These are phyloP conservation scores for Psilopsiagon aurifrons DNA, from an alignment of 2,113 vertebrate species.

Conservation along the genomic window DNA sequence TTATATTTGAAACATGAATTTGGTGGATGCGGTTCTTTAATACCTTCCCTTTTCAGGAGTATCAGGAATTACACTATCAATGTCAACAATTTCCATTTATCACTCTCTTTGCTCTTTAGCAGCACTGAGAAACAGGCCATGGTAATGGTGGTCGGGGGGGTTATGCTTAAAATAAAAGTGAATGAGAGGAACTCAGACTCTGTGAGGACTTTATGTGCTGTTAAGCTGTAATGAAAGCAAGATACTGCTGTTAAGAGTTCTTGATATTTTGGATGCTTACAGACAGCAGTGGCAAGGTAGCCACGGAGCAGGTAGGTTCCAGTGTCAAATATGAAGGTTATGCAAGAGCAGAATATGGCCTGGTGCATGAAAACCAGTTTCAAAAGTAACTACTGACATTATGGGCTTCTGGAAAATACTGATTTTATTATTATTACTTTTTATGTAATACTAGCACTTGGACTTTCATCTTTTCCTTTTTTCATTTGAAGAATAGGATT, in stretches of 20 bases:
- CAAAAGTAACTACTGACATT: neutral
- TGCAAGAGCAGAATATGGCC: neutral
- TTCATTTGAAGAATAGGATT: neutral
- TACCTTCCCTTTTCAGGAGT: neutral
- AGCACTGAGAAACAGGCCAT: neutral
- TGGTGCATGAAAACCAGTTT: neutral
- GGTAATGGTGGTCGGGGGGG: neutral
- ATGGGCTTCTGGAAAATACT: neutral
- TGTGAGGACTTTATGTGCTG: neutral
- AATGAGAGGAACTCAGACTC: neutral
- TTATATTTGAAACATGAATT: neutral
- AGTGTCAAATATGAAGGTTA: neutral
- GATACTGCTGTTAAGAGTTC: neutral
- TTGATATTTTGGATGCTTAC: neutral
- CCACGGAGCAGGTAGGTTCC: neutral
- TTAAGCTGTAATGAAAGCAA: neutral
- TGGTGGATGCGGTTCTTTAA: neutral
- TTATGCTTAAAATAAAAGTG: neutral
- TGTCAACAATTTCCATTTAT: neutral
- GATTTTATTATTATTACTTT: neutral
- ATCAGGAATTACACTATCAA: neutral
- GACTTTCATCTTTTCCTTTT: neutral
- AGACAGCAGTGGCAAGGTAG: neutral
- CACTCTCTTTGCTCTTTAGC: neutral
- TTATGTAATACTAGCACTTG: neutral